Evolutionary conservation across 2,888 invertebrate species (phyloP).

Genomic region (Hemaris fuciformis): DNA sequence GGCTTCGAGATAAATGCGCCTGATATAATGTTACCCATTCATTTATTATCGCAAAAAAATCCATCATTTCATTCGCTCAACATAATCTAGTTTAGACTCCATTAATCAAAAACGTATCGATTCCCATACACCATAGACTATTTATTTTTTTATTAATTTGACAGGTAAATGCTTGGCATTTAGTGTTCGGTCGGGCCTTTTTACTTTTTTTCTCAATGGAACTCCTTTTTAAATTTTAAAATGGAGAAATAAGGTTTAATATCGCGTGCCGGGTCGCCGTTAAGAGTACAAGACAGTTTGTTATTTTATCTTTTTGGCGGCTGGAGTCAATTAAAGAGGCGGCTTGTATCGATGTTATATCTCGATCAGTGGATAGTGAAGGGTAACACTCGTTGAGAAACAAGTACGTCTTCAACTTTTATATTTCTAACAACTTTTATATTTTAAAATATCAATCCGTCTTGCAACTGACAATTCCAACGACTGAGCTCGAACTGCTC

Average conservation of each 20-base stretch:
- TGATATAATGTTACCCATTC: conserved; percentile 47
- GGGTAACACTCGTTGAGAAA: too few relatives aligned
- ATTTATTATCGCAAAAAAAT: conserved; percentile 38
- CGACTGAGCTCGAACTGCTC: too few relatives aligned
- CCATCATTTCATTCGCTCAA: conserved; percentile 37
- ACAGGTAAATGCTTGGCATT: conserved; percentile 79
- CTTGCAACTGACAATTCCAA: too few relatives aligned
- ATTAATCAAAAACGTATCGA: conserved; percentile 76
- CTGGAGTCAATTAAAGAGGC: conserved; percentile 79
- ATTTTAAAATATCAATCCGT: too few relatives aligned
- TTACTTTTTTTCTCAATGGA: conserved; percentile 40
- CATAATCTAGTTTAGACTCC: conserved; percentile 68
- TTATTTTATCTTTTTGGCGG: conserved; percentile 69
- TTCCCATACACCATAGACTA: conserved; percentile 69
- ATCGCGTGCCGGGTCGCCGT: background rate
- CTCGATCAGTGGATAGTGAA: conserved; percentile 71
- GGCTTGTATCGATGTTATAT: conserved; percentile 70
- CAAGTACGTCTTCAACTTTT: too few relatives aligned
- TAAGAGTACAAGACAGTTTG: conserved; percentile 23
- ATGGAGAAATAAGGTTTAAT: conserved; percentile 15
- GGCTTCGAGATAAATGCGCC: conserved; percentile 47
- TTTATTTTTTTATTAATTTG: conserved; percentile 77
- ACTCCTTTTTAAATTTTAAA: conserved; percentile 1
- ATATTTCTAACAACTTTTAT: too few relatives aligned
- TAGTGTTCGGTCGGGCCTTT: conserved; percentile 65